Base-by-base conservation (phyloP, 2,113 vertebrate species). In the Tauraco erythrolophus region DNA sequence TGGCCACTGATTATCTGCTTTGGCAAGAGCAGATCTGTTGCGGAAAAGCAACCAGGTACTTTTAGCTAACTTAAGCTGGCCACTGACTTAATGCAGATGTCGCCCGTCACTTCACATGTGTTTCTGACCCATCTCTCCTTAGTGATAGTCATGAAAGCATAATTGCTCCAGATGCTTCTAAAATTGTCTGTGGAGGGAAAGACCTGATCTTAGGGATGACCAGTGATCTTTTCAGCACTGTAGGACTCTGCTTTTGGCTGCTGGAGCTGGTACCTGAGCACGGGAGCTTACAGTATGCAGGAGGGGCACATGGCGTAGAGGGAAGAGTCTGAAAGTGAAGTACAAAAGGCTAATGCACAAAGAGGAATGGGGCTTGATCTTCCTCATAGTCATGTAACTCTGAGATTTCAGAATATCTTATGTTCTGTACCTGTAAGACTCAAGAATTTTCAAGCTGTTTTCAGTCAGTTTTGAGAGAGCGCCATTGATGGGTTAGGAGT, bases 131-230 rank as follows among this genome's bases (percentile, higher is more conserved):
- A 2, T 87, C 85, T 78, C 77, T 83, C 64, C 88, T 56, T 6
- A 14, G 74, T 6, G 39, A 21, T 14, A 64, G 58, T 19, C 54
- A 51, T 2, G 48, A 79, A 54, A 61, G 74, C 85, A 33, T 27
- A 82, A 60, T 53, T 84, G 61, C 60, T 87, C 96, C 91, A 91
- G 88, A 53, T 94, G 83, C 35, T 91, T 71, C 83, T 37, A 8
- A 30, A 89, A 24, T 0, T 15, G 27, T 48, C 68, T 3, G 0
- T 5, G 11, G 41, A 80, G 62, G 45, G 62, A 19, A 77, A 50
- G 50, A 17, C 5, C 41, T 17, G n/a, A 15, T 50, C 33, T 21
- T 14, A 13, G 28, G 8, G 14, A 33, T 70, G 46, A 69, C 43
- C 60, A 30, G 14, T 56, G 58, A 8, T 9, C 39, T 37, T 41